Evolutionary conservation across 2,797 vertebrate genomes (phyloP).

Genomic region (Lacerta bilineata): DNA sequence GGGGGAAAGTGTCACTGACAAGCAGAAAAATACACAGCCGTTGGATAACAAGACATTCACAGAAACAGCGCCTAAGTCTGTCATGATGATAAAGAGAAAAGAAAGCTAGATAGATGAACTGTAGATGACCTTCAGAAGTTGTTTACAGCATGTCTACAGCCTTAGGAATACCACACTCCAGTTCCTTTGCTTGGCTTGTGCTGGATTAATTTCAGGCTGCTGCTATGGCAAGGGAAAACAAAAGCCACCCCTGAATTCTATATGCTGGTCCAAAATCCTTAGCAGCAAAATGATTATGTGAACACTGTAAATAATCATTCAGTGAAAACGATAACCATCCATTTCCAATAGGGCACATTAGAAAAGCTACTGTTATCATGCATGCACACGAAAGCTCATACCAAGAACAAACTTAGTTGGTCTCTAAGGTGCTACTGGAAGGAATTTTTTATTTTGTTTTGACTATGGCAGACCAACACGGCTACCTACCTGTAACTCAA

Average conservation of each 20-base stretch:
- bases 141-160: slow-evolving; percentile 65
- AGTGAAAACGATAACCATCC: not conserved
- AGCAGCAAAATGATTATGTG: not conserved
- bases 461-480: too few relatives aligned
- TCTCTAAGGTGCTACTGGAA: too few relatives aligned
- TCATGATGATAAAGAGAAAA: slow-evolving; percentile 62
- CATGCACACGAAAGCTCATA: too few relatives aligned
- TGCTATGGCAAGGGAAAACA: slow-evolving; percentile 60
- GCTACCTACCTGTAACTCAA: too few relatives aligned
- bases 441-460: too few relatives aligned
- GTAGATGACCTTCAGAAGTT: slow-evolving; percentile 56
- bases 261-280: not conserved
- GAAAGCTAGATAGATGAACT: slow-evolving; percentile 60
- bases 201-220: slow-evolving; percentile 66
- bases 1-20: slow-evolving; percentile 63
- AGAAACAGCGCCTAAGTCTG: slow-evolving; percentile 61
- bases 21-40: slow-evolving; percentile 58
- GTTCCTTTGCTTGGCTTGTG: slow-evolving; percentile 62
- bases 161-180: slow-evolving; percentile 54
- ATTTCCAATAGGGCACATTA: not conserved
- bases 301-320: not conserved
- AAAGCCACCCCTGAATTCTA: slow-evolving; percentile 32
- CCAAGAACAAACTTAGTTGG: too few relatives aligned
- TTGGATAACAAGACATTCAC: slow-evolving; percentile 49
- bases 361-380: not conserved